Evolutionary conservation across 1,140 invertebrate species (phyloP).

Genomic region (Drosophila ambigua): DNA sequence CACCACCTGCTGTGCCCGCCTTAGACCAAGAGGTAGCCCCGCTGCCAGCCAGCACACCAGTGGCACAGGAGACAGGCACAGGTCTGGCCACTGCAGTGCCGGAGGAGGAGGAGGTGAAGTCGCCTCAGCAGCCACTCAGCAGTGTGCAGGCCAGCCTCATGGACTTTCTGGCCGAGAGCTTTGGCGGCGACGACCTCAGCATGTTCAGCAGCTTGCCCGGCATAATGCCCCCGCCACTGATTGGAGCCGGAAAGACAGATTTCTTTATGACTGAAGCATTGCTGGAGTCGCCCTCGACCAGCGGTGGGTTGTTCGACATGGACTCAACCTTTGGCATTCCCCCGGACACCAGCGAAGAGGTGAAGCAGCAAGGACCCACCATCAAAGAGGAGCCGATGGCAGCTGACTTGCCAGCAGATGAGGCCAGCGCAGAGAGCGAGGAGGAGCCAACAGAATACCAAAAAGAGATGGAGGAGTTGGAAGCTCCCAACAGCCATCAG

Average conservation of each 20-base stretch:
- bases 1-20: not conserved
- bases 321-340: constrained; percentile 52
- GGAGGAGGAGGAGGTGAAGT: constrained; percentile 18
- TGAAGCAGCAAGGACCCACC: not conserved
- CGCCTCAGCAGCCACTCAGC: constrained; percentile 52
- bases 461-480: constrained; percentile 17
- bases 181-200: constrained; percentile 68
- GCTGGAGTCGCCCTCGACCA: constrained; percentile 49
- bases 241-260: constrained; percentile 63
- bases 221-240: constrained; percentile 63
- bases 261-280: constrained; percentile 66
- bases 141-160: constrained; percentile 76
- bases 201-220: constrained; percentile 58
- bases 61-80: not conserved
- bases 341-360: constrained; percentile 7
- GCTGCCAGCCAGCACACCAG: not conserved
- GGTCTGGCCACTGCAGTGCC: not conserved
- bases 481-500: constrained; percentile 25
- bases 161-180: constrained; percentile 77
- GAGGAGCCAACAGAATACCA: constrained; percentile 23
- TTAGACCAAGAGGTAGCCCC: not conserved
- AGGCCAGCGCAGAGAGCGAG: constrained; percentile 36
- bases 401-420: not conserved
- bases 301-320: constrained; percentile 51
- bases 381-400: constrained; percentile 9